Evolutionary conservation across 2,888 invertebrate genomes (phyloP).

Genomic region (Calephelis perditalis): DNA sequence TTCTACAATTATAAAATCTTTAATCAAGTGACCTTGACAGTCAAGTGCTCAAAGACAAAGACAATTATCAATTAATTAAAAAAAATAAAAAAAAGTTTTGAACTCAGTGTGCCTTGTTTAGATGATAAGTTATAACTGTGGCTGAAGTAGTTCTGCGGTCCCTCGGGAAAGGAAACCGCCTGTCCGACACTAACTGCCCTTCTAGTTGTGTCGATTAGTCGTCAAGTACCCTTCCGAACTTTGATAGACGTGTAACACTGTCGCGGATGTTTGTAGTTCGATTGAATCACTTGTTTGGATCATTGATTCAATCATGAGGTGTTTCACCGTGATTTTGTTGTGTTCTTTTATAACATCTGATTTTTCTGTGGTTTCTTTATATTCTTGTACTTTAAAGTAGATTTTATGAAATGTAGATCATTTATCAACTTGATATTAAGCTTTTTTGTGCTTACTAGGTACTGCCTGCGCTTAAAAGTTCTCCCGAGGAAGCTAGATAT

Average conservation of each 20-base stretch:
- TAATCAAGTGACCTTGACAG: neutral
- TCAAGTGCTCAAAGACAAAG: neutral
- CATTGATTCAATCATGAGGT: conserved; percentile 19
- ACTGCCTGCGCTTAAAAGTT: too few relatives aligned
- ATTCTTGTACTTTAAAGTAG: too few relatives aligned
- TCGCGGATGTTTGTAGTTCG: conserved; percentile 30
- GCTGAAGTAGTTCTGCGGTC: conserved; percentile 40
- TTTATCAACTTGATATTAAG: too few relatives aligned
- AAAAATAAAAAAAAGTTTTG: conserved; percentile 15
- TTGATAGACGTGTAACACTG: conserved; percentile 68
- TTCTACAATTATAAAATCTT: too few relatives aligned
- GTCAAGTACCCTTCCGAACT: conserved; percentile 67
- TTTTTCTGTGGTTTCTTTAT: neutral
- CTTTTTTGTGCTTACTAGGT: too few relatives aligned
- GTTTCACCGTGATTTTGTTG: conserved; percentile 18
- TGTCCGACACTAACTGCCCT: conserved; percentile 70
- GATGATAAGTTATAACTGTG: conserved; percentile 38
- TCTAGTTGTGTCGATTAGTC: conserved; percentile 68
- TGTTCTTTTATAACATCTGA: neutral
- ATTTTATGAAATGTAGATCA: too few relatives aligned
- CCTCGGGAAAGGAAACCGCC: conserved; percentile 71
- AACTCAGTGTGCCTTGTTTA: conserved; percentile 34
- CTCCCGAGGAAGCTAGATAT: too few relatives aligned
- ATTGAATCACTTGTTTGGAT: conserved; percentile 1
- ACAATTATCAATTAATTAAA: neutral